A percentile compares a stretch with the other conserved stretches of the same genome.
These are phyloP conservation scores for Corydoras maculifer DNA, from an alignment of 2,113 vertebrate species.

Conservation along the genomic window DNA sequence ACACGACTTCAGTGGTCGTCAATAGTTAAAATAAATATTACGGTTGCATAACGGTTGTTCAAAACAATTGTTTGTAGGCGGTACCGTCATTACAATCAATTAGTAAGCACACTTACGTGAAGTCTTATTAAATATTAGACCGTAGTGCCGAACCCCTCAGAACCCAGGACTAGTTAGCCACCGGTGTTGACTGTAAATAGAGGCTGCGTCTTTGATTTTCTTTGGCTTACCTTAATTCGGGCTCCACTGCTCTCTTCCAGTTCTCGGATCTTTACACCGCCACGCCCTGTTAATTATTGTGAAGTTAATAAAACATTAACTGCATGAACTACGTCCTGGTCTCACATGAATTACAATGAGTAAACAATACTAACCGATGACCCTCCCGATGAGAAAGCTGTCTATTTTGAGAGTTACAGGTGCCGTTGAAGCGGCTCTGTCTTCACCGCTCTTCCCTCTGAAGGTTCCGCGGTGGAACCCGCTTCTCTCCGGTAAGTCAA, in stretches of 20 bases:
- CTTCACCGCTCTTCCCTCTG: neutral
- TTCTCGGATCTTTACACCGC: slow-evolving; percentile 81
- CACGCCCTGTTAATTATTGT: slow-evolving; percentile 68
- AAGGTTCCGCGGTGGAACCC: neutral
- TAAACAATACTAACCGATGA: slow-evolving; percentile 69
- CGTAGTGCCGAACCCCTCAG: no score
- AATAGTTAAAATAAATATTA: no score
- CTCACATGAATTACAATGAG: neutral
- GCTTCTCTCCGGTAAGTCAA: neutral
- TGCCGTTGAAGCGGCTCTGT: neutral
- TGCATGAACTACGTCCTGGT: neutral
- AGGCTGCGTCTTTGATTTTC: neutral
- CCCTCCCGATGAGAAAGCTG: slow-evolving; percentile 58
- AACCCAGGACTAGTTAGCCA: no score
- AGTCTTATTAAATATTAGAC: no score
- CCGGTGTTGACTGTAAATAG: no score
- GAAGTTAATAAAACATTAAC: neutral
- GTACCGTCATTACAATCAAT: no score
- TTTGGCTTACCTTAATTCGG: slow-evolving; percentile 79
- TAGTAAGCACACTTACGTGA: no score
- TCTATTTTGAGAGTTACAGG: slow-evolving; percentile 65
- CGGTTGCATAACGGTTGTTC: no score
- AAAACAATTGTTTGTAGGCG: no score
- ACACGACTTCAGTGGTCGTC: no score
- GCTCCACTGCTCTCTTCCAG: slow-evolving; percentile 76